Conservation (phyloP, 2,113 vertebrate genomes). For the mouse (Mus musculus) region GRCm39 chr8:77322501-77323000, state of each 20-base stretch:
- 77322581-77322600: not conserved
- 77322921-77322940: not conserved
- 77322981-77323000: too few relatives aligned
- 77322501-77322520: not conserved
- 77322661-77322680: not conserved
- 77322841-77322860: too few relatives aligned
- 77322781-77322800: not conserved
- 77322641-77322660: constrained; percentile 24
- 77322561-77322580: not conserved
- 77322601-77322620: not conserved
- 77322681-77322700: not conserved
- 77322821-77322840: too few relatives aligned
- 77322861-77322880: too few relatives aligned
- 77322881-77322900: not conserved
- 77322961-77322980: not conserved
- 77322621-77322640: not conserved
- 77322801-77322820: too few relatives aligned
- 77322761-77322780: not conserved
- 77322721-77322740: not conserved
- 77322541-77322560: not conserved
- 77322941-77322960: not conserved
- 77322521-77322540: not conserved
- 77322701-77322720: not conserved
- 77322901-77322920: not conserved
- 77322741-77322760: not conserved